These are phyloP conservation scores for Conus ventricosus DNA, from an alignment of 1,140 invertebrate genomes.

Conservation along the genomic window DNA sequence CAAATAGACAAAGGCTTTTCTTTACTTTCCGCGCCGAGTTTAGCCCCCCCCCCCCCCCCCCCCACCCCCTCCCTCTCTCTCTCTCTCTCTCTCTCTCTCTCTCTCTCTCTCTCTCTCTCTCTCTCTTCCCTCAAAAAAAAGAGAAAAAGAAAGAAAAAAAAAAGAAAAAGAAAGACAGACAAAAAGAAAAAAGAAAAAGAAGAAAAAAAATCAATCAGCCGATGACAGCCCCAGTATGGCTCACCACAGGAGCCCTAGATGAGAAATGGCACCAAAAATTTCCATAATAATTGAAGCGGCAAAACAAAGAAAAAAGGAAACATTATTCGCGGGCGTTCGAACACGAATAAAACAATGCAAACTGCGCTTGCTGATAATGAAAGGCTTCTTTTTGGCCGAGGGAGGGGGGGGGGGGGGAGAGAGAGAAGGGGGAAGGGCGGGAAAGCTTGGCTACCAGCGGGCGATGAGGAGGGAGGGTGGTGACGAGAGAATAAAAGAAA, in stretches of 20 bases:
- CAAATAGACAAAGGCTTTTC: background rate
- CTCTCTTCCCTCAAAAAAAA: too few species aligned
- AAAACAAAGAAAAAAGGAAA: background rate
- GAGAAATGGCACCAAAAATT: slow-evolving; percentile 11
- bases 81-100: too few species aligned
- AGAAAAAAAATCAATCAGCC: background rate
- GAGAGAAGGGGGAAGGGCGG: too few species aligned
- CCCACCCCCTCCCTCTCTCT: too few species aligned
- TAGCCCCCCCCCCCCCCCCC: background rate
- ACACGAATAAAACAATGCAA: slow-evolving; percentile 11
- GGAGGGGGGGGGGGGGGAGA: background rate
- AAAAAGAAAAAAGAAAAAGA: too few species aligned
- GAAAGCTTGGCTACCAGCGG: background rate
- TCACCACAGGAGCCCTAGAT: background rate
- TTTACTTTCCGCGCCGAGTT: slow-evolving; percentile 1
- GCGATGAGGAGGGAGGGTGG: background rate
- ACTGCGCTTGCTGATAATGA: background rate
- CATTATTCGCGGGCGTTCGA: slow-evolving; percentile 2
- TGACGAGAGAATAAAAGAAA: background rate
- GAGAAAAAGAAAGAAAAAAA: too few species aligned
- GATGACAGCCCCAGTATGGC: background rate
- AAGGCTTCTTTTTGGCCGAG: background rate
- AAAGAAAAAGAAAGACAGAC: too few species aligned
- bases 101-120: too few species aligned
- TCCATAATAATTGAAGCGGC: slow-evolving; percentile 10